These are phyloP conservation scores for Montipora efflorescens DNA, from an alignment of 64 coral and sea anemone species.

Conservation along the genomic window DNA sequence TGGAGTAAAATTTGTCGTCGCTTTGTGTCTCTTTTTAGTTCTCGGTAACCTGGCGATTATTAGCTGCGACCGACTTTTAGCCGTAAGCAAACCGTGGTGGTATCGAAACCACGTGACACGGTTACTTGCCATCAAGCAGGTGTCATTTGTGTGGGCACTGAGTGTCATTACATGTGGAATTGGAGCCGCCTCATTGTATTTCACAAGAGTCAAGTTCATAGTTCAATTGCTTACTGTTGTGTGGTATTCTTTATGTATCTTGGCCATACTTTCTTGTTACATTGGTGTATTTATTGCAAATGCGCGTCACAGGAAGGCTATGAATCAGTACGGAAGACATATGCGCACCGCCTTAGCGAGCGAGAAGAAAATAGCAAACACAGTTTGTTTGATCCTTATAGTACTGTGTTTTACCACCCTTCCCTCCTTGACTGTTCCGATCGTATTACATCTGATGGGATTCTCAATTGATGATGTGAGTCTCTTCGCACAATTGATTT, in stretches of 20 bases:
- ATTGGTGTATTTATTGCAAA: conserved; percentile 2
- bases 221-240: too few species aligned
- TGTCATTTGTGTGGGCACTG: neutral
- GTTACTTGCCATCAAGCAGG: neutral
- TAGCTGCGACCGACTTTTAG: neutral
- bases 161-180: neutral
- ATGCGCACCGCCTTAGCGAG: neutral
- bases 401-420: neutral
- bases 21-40: neutral
- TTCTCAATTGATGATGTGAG: neutral
- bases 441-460: neutral
- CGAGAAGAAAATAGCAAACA: conserved; percentile 18
- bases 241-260: neutral
- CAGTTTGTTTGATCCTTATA: conserved; percentile 5
- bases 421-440: neutral
- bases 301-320: neutral
- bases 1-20: too few species aligned
- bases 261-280: neutral
- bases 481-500: neutral
- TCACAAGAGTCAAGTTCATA: neutral
- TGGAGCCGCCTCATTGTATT: neutral
- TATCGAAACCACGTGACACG: neutral
- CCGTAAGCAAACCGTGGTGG: conserved; percentile 10
- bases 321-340: neutral
- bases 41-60: conserved; percentile 1